Conservation (phyloP, 2,797 vertebrate genomes). For the Natrix natrix region DNA sequence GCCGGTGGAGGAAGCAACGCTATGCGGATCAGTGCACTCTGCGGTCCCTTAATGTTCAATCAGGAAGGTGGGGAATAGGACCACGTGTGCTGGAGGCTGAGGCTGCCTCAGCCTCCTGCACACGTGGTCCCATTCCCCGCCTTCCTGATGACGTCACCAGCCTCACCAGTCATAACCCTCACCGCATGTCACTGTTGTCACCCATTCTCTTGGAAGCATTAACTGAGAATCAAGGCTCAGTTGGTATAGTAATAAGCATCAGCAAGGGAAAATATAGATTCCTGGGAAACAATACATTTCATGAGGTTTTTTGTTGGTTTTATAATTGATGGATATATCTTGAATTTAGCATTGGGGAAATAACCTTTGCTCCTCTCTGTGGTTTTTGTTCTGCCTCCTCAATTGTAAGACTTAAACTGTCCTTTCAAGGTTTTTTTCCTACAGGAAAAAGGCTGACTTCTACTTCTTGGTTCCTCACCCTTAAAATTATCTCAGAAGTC, state of each 20-base stretch:
- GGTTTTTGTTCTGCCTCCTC: background rate
- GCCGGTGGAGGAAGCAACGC: too few relatives aligned
- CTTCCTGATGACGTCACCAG: too few relatives aligned
- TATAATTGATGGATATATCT: background rate
- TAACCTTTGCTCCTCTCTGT: background rate
- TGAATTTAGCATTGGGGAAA: background rate
- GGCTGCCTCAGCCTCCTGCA: too few relatives aligned
- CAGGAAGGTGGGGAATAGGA: too few relatives aligned
- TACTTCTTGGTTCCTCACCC: background rate
- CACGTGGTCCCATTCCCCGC: too few relatives aligned
- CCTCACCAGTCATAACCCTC: too few relatives aligned
- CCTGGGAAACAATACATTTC: background rate
- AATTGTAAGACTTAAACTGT: background rate
- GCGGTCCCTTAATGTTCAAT: too few relatives aligned
- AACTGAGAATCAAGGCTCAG: background rate
- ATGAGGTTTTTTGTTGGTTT: background rate
- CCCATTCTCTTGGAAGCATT: background rate
- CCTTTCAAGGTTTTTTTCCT: background rate
- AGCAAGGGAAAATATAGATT: background rate
- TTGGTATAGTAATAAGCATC: background rate
- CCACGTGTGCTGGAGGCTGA: too few relatives aligned
- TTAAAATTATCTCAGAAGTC: background rate
- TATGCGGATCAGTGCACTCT: too few relatives aligned
- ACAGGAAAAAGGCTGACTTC: background rate
- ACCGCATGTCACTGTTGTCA: too few relatives aligned